Evolutionary conservation across 1,140 invertebrate genomes (phyloP), one percentile per base, ranked within the genome.

Genomic region (Ephestia elutella): DNA sequence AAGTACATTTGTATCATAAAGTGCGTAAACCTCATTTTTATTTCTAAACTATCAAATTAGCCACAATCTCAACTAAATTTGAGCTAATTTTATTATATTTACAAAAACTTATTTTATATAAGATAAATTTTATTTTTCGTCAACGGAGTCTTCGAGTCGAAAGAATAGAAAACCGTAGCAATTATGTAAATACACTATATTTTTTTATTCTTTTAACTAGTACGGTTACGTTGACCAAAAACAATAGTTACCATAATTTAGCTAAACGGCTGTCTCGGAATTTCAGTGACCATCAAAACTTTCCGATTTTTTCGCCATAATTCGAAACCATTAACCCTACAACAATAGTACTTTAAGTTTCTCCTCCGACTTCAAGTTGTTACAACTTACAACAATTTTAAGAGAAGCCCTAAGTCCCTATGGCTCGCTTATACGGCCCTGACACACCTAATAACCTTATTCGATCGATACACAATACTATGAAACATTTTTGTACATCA

Each of bases 271-370:
- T 44, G 7, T 17, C 38, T 15, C 38, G 7, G 2, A n/a, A 44
- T 44, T 44, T 15, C 38, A 44, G 38, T 44, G 38, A 44, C 13
- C n/a, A 15, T 10, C 13, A 44, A 44, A 44, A 44, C 38, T 2
- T 3, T 44, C 38, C 13, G 10, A n/a, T 44, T 44, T 11, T n/a
- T 44, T 44, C 38, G 13, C 38, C 38, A 44, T 64, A 66, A 68
- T 66, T 72, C 69, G 51, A 64, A 67, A 63, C 70, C 63, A 60
- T 53, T 62, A 67, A 75, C 67, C 61, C 74, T 81, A 84, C 81
- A 83, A 84, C 80, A 82, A 78, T 86, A 85, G 85, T 87, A 86
- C 82, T 86, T 79, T 87, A 87, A 87, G 85, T 87, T 80, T 80
- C 85, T 81, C 75, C 71, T 84, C 75, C 78, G 79, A 81, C 71